Evolutionary conservation across 2,113 vertebrate species (phyloP).

Genomic region (Seriola quinqueradiata): DNA sequence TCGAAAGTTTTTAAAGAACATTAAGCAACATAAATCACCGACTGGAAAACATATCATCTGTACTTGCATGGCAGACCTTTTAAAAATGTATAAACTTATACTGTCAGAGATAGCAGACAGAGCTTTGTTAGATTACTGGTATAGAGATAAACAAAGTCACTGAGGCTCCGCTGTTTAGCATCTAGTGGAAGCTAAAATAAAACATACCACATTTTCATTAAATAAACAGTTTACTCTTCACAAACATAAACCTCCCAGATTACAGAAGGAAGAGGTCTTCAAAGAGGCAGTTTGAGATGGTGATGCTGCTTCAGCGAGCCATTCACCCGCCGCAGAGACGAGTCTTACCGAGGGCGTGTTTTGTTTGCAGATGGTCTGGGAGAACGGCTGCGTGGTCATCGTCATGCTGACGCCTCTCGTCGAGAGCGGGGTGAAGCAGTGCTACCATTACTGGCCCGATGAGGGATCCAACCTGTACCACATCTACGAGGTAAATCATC

Average conservation of each 20-base stretch:
- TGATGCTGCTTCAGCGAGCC: too few species aligned
- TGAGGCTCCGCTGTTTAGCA: not conserved
- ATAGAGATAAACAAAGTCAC: not conserved
- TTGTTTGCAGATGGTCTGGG: constrained; percentile 97
- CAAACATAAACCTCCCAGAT: too few species aligned
- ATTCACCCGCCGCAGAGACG: not conserved
- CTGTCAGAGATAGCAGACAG: too few species aligned
- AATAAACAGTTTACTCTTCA: too few species aligned
- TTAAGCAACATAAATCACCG: not conserved
- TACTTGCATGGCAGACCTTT: not conserved
- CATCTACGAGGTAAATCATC: constrained; percentile 92
- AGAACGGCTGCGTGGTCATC: constrained; percentile 96
- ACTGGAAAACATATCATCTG: not conserved
- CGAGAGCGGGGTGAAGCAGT: constrained; percentile 95
- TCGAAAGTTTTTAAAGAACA: constrained; percentile 21
- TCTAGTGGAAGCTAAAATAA: not conserved
- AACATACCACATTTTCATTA: too few species aligned
- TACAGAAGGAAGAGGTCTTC: too few species aligned
- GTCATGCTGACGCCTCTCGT: constrained; percentile 96
- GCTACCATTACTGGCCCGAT: constrained; percentile 97
- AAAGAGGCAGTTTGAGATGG: too few species aligned
- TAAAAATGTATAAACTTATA: not conserved
- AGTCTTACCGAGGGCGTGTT: not conserved
- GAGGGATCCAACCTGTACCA: constrained; percentile 97
- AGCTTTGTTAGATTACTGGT: not conserved